These are phyloP conservation scores for Neodiprion pinetum DNA, from an alignment of 1,140 invertebrate genomes.

Conservation along the genomic window DNA sequence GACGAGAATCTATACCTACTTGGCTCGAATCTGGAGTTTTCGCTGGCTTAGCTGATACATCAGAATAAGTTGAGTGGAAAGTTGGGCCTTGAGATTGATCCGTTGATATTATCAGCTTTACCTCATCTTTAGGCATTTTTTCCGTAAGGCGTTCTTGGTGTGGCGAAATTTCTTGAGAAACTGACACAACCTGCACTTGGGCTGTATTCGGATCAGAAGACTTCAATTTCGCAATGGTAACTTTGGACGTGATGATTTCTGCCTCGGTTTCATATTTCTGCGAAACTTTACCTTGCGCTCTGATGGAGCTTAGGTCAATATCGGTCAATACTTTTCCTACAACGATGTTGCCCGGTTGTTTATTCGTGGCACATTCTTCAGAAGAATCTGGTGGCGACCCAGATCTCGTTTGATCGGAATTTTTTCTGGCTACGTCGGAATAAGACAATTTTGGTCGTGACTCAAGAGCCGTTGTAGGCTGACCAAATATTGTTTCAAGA, in stretches of 20 bases:
- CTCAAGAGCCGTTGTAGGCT: conserved; percentile 29
- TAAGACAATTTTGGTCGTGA: conserved; percentile 34
- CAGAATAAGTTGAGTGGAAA: neutral
- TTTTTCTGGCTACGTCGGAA: conserved; percentile 39
- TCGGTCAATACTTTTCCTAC: conserved; percentile 8
- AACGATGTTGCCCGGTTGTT: neutral
- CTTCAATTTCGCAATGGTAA: neutral
- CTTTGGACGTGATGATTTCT: conserved; percentile 9
- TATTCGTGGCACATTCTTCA: neutral
- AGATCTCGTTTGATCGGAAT: conserved; percentile 12
- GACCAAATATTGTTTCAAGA: conserved; percentile 29
- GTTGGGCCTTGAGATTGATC: neutral
- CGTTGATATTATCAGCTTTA: neutral
- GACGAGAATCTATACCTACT: neutral
- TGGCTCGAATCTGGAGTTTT: neutral
- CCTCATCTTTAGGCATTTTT: neutral
- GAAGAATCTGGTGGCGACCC: conserved; percentile 12
- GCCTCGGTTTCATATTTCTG: neutral
- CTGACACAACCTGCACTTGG: neutral
- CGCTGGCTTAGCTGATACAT: neutral
- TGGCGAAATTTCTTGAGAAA: neutral
- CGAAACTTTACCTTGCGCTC: neutral
- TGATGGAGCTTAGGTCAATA: neutral
- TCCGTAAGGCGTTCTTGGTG: neutral
- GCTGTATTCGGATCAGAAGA: neutral